Evolutionary conservation across 2,113 vertebrate species (phyloP), one percentile per base, ranked within the genome.

Genomic region (Calyptomena viridis): DNA sequence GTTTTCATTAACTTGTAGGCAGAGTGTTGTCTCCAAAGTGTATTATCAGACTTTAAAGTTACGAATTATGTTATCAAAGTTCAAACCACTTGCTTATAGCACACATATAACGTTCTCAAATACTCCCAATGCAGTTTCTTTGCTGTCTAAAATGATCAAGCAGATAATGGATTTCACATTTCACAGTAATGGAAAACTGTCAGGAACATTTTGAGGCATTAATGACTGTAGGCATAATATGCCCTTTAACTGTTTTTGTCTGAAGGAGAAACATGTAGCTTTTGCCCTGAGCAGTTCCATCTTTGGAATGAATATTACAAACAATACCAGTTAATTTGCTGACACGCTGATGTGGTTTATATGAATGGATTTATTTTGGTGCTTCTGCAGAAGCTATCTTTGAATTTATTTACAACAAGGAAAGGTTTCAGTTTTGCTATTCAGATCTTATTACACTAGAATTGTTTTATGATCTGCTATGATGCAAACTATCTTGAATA

Each of bases 121-220:
- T 81, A 46, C 30, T 74, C 35, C 23, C 52, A 42, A 33, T 33
- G 56, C 84, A 75, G 69, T 72, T 91, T 78, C 35, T 66, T 84
- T 82, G 77, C 84, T 89, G 56, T 94, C 69, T 89, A 52, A 91
- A 84, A 87, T 72, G 87, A 91, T 91, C 33, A 84, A 78, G 60
- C 35, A 47, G 52, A 60, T 84, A 91, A 96, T 84, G 84, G 33
- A 77, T 93, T 95, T 86, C 71, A 74, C 47, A 47, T 89, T 91
- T 94, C 60, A 56, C 42, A 44, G 39, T 75, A 91, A 93, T 33
- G 56, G 81, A 87, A 93, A 87, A 72, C 60, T 68, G 56, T 72
- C 81, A 67, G 66, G 60, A 91, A 75, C 33, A 30, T 68, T 93
- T 89, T 69, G 56, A 95, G 58, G 60, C 47, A 22, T 84, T 84